Base-by-base conservation (phyloP, 1,140 invertebrate species). In the Hyles vespertilio region DNA sequence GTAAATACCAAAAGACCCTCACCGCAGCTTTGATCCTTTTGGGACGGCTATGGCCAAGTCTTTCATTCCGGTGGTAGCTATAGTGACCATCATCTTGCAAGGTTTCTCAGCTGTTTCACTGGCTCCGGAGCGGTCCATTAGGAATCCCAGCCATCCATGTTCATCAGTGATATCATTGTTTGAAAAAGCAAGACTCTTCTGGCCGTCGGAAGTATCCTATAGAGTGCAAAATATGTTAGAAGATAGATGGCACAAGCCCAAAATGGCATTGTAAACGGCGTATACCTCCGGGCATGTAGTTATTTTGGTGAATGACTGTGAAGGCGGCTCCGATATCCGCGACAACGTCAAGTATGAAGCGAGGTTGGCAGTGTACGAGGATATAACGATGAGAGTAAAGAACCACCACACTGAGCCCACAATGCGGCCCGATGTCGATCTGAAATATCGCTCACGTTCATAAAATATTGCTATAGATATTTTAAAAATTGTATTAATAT, bases 321-420 rank as follows among this genome's bases (percentile, higher is more conserved):
- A 69, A 51, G 60, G 57, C 2, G 97, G 96, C 3, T 96, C 94
- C 1, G 96, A 94, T 94, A 98, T 98, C 56, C 97, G 91, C 81
- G 97, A 95, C 4, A 98, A 93, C 0, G 97, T 98, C 40, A 98
- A 91, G 88, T 98, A 99, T 36, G 98, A 98, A 5, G 98, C 97
- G 69, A 99, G 90, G 89, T 99, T 99, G 62, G 98, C 98, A 32
- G 98, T 99, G 89, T 99, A 99, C 7, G 97, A 99, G 3, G 97
- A 98, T 67, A 99, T 97, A 58, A 99, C 93, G 75, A 99, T 98
- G 36, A 99, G 91, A 0, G 98, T 98, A 84, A 99, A 99, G 87
- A 99, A 99, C 98, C 98, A 99, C 98, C 98, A 99, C 5, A 98
- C 96, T 53, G 95, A 94, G 3, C 97, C 96, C 0, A 99, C 96